These are phyloP conservation scores for Capitella teleta DNA, from an alignment of 1,140 invertebrate species.

Conservation along the genomic window DNA sequence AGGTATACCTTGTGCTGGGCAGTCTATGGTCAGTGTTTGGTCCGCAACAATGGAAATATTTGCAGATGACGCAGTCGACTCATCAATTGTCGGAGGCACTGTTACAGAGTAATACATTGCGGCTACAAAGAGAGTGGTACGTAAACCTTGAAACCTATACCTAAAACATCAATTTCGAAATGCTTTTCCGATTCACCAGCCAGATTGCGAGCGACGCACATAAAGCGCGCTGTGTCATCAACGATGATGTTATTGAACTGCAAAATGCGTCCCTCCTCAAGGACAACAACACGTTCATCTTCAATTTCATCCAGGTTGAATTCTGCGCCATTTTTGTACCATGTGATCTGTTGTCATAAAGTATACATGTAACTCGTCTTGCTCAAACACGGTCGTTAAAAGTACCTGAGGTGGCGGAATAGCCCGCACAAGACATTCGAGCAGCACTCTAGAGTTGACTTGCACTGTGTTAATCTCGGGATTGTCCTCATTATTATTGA, in stretches of 20 bases:
- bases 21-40: slow-evolving; percentile 28
- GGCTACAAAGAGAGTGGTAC: no score
- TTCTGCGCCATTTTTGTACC: slow-evolving; percentile 26
- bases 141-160: no score
- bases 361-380: no score
- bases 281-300: slow-evolving; percentile 11
- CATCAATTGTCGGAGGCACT: slow-evolving; percentile 30
- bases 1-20: slow-evolving; percentile 42
- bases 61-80: slow-evolving; percentile 15
- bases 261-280: slow-evolving; percentile 25
- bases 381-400: no score
- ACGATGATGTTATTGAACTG: slow-evolving; percentile 21
- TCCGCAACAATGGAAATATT: slow-evolving; percentile 21
- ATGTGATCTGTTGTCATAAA: no score
- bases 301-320: not conserved
- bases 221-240: slow-evolving; percentile 41
- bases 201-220: slow-evolving; percentile 42
- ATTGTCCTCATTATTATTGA: not conserved
- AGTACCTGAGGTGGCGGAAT: slow-evolving; percentile 3
- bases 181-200: slow-evolving; percentile 35
- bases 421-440: slow-evolving; percentile 1
- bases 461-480: slow-evolving; percentile 11
- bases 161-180: slow-evolving; percentile 32
- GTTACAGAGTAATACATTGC: no score
- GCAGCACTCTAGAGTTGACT: no score